These are phyloP conservation scores for Benthosema pterotum DNA, from an alignment of 2,797 vertebrate genomes.

Conservation along the genomic window DNA sequence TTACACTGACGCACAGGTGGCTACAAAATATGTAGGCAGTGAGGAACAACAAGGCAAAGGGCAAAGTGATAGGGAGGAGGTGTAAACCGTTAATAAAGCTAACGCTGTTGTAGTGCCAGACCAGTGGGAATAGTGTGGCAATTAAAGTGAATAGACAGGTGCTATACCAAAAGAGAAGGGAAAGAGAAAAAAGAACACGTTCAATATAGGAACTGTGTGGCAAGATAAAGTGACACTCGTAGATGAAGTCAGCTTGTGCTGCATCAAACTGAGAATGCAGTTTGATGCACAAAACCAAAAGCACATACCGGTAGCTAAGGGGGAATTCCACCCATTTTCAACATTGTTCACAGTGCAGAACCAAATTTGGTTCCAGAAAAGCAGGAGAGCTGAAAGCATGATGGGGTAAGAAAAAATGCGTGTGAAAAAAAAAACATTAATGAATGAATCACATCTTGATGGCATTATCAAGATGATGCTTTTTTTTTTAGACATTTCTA, in stretches of 20 bases:
- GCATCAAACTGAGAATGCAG: slow-evolving; percentile 8
- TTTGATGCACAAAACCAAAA: not conserved
- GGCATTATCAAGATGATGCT: too few relatives aligned
- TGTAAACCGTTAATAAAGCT: slow-evolving; percentile 29
- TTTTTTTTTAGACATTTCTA: too few relatives aligned
- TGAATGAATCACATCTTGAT: too few relatives aligned
- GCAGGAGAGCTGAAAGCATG: too few relatives aligned
- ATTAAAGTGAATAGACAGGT: slow-evolving; percentile 46
- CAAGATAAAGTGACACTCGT: slow-evolving; percentile 2
- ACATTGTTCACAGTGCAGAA: too few relatives aligned
- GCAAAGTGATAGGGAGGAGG: slow-evolving; percentile 25
- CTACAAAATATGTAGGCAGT: slow-evolving; percentile 20
- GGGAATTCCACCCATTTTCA: too few relatives aligned
- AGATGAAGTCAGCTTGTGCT: not conserved
- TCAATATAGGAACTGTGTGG: slow-evolving; percentile 46
- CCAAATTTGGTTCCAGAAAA: too few relatives aligned
- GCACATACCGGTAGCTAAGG: too few relatives aligned
- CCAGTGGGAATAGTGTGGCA: slow-evolving; percentile 50
- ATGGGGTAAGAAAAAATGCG: too few relatives aligned
- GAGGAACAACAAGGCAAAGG: slow-evolving; percentile 27
- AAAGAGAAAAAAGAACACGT: slow-evolving; percentile 47
- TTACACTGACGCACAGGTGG: slow-evolving; percentile 33
- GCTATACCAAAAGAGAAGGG: slow-evolving; percentile 36
- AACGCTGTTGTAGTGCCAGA: slow-evolving; percentile 15
- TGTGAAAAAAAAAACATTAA: too few relatives aligned